Evolutionary conservation across 1,140 invertebrate species (phyloP), one percentile per base, ranked within the genome.

Genomic region (Apis mellifera): DNA sequence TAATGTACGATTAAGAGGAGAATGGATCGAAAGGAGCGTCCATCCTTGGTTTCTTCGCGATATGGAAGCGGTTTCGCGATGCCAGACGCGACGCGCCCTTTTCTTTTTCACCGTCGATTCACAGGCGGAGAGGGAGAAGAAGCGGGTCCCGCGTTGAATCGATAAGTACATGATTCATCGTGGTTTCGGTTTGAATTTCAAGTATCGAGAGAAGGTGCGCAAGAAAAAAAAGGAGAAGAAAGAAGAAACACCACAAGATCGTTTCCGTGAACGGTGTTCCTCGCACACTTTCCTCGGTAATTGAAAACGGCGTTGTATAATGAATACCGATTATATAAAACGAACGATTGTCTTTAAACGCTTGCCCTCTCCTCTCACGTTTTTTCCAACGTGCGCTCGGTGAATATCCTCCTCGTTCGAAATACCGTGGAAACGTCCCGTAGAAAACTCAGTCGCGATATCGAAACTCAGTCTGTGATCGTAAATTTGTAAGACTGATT

Each of bases 111-210:
- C 71, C 84, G 81, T 70, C 84, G 73, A 81, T 85, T 71, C 79
- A 62, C 32, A 79, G 74, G 32, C 32, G 84, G 85, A 87, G 84
- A 87, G 84, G 88, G 85, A 87, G 82, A 81, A 89, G 83, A 69
- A 79, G 71, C 70, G 88, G 17, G 85, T 81, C 86, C 85, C 87
- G 88, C 90, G 90, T 91, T 91, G 90, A 91, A 91, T 91, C 90
- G 89, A 91, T 91, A 91, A 90, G 90, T 90, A 91, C 86, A 90
- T 91, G 90, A 91, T 91, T 91, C 90, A 91, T 86, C 90, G 89
- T 81, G 86, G 90, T 91, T 91, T 91, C 85, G 86, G 90, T 90
- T 91, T 91, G 90, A 91, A 91, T 91, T 91, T 91, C 89, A 91
- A 91, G 87, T 78, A 83, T 76, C 72, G 80, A n/a, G n/a, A n/a